A percentile compares a stretch with the other conserved stretches of the same genome.
phyloP scores from a whole-genome alignment of 2,888 invertebrate species.

The Bombylius major region DNA sequence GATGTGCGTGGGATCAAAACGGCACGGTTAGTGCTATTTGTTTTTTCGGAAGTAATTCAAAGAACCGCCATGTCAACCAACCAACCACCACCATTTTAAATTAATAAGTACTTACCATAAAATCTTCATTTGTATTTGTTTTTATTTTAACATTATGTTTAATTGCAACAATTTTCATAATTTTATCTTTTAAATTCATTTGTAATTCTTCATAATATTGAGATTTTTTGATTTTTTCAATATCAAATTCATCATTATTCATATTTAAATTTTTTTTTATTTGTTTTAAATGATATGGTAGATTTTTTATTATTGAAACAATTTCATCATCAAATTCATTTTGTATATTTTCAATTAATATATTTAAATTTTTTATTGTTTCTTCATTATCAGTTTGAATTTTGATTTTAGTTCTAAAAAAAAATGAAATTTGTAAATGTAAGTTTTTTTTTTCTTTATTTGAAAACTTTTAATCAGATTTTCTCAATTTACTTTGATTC shows the following conservation, averaged over 20 bases:
- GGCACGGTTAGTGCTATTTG: too few relatives aligned
- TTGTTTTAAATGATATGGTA: background rate
- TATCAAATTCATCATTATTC: background rate
- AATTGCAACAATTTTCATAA: constrained; percentile 3
- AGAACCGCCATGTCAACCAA: too few relatives aligned
- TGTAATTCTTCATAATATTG: constrained; percentile 1
- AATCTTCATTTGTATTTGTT: constrained; percentile 2
- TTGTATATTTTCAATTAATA: background rate
- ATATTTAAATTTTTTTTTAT: background rate
- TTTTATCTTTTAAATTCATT: constrained; percentile 5
- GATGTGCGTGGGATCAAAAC: too few relatives aligned
- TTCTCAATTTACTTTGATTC: background rate
- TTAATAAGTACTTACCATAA: constrained; percentile 1
- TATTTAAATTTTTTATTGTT: too few relatives aligned
- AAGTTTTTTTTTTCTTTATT: too few relatives aligned
- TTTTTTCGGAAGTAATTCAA: too few relatives aligned
- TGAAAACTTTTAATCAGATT: too few relatives aligned
- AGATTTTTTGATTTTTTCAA: background rate
- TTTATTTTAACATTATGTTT: constrained; percentile 3
- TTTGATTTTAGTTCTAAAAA: too few relatives aligned
- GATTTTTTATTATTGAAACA: background rate
- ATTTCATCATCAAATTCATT: constrained; percentile 7
- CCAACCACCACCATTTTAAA: too few relatives aligned
- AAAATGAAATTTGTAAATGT: too few relatives aligned
- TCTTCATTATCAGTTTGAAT: too few relatives aligned